phyloP scores from a whole-genome alignment of 2,797 vertebrate species.

The Poecilia gillii region DNA sequence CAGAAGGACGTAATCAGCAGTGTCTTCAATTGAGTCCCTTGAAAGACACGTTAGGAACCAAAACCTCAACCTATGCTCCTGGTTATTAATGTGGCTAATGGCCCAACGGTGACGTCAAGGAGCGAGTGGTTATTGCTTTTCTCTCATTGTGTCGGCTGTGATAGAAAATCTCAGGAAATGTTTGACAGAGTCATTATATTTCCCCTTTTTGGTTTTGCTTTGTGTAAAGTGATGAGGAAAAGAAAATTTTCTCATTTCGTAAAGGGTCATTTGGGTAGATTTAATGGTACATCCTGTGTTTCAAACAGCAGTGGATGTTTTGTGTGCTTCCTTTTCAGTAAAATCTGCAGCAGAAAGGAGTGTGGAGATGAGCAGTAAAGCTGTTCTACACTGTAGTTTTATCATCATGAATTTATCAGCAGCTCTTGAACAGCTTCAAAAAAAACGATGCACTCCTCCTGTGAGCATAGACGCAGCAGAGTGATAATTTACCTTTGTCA shows the following conservation, averaged over 20 bases:
- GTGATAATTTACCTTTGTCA: conserved; percentile 25
- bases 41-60: conserved; percentile 40
- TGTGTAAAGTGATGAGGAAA: conserved; percentile 8
- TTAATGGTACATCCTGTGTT: conserved; percentile 3
- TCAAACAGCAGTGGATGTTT: conserved; percentile 12
- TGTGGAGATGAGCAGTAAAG: conserved; percentile 21
- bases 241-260: conserved; percentile 5
- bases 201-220: conserved; percentile 14
- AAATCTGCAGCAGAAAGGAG: conserved; percentile 10
- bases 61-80: conserved; percentile 36
- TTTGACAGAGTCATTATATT: conserved; percentile 31
- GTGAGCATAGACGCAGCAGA: not conserved
- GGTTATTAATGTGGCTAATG: conserved; percentile 62
- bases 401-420: conserved; percentile 28
- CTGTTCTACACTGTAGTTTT: conserved; percentile 19
- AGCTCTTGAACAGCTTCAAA: conserved; percentile 1
- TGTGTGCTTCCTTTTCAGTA: conserved; percentile 30
- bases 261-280: conserved; percentile 25
- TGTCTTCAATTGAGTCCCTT: conserved; percentile 23
- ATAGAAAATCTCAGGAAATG: conserved; percentile 27
- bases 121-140: conserved; percentile 5
- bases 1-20: conserved; percentile 24
- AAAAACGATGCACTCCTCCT: conserved; percentile 1
- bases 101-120: conserved; percentile 43
- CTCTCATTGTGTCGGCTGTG: not conserved